Evolutionary conservation across 2,888 invertebrate genomes (phyloP).

Genomic region (Rhogogaster chlorosoma): DNA sequence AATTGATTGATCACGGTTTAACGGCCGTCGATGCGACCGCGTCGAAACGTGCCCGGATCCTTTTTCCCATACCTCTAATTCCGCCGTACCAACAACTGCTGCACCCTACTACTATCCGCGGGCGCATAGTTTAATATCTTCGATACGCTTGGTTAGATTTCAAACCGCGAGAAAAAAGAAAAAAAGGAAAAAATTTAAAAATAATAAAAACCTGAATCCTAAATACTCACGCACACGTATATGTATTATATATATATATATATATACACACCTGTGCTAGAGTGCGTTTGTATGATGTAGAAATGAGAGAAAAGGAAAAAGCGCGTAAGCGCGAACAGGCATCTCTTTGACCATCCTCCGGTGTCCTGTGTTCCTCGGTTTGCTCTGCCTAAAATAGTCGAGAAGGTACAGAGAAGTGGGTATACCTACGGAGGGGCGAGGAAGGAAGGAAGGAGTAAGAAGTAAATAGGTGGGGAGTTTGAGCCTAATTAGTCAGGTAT

Average conservation of each 20-base stretch:
- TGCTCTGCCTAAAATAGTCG: neutral
- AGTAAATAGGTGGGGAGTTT: constrained; percentile 47
- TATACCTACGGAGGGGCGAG: constrained; percentile 31
- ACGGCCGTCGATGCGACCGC: constrained; percentile 33
- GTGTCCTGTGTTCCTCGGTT: neutral
- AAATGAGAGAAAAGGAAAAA: neutral
- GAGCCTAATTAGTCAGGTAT: constrained; percentile 77
- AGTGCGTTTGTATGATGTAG: neutral
- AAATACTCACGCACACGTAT: neutral
- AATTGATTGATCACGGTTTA: constrained; percentile 46
- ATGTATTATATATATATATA: no score
- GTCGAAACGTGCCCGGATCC: constrained; percentile 37
- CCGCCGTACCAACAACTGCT: neutral
- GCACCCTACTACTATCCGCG: neutral
- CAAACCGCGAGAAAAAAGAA: neutral
- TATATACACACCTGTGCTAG: neutral
- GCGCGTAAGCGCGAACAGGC: constrained; percentile 5
- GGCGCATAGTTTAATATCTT: constrained; percentile 19
- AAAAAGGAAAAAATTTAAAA: neutral
- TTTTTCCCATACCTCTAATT: constrained; percentile 19
- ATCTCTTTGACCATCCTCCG: neutral
- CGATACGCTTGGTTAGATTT: constrained; percentile 35
- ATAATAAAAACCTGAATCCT: neutral
- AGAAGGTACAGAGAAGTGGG: neutral
- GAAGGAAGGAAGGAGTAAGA: constrained; percentile 58